Evolutionary conservation across 2,888 invertebrate species (phyloP), one percentile per base, ranked within the genome.

Genomic region (Drosophila meridionalis): DNA sequence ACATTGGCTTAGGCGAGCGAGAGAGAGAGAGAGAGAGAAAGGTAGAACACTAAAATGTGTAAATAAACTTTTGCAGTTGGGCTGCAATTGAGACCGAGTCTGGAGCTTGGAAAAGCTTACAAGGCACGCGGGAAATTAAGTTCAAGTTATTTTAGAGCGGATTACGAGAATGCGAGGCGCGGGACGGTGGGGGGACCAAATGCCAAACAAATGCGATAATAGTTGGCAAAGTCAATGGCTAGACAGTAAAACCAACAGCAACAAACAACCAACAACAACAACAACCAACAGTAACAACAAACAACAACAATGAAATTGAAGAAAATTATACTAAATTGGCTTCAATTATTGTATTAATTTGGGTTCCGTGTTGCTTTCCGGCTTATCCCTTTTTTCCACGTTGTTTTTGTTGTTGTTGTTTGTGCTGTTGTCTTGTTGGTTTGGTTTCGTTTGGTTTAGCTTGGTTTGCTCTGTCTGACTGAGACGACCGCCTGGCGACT

Each of bases 261-360:
- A 67, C 72, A 77, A 73, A 36, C 57, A 57, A 45, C 32, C 67
- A 53, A 42, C 36, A 69, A 47, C 50, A 71, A 42, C 45, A 64
- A 48, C 40, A 67, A 36, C 42, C 40, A 67, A 26, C 53, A 73
- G 60, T 59, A 66, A 52, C 58, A 66, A 43, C 62, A 58, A 83
- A 72, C 71, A 87, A 75, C 77, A 80, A 75, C 78, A 82, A 82
- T 66, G 71, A 90, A 91, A 89, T 88, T 86, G 83, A 87, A 91
- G 82, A 91, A 92, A 92, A 92, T 92, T 92, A 92, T 88, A 92
- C 89, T 89, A 92, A 92, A 92, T 92, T 92, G 92, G 91, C 91
- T 91, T 91, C 92, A 92, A 92, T 92, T 92, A 92, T 92, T 92
- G 92, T 91, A 92, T 92, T 92, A 92, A 92, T 92, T 92, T 92